Base-by-base conservation (phyloP, 2,888 invertebrate genomes). In the Cremastinae sp. region DNA sequence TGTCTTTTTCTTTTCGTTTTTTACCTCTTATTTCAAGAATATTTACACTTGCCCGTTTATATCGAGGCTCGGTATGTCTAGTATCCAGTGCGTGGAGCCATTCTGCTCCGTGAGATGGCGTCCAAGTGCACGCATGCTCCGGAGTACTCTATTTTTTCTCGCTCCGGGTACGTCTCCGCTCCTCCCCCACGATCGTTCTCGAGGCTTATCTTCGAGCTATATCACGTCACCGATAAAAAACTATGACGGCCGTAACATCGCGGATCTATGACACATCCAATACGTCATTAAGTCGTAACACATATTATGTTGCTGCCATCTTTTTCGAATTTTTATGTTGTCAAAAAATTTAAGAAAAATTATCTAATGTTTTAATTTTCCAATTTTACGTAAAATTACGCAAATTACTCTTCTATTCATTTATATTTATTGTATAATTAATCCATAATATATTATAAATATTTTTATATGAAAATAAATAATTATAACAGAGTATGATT, bases 41-140 rank as follows among this genome's bases (percentile, higher is more conserved):
- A 41, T 8, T 5, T 28, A 28, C 28, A 28, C 5, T 28, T n/a
- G n/a, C n/a, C n/a, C 28, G 5, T 28, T 28, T 2, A 28, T 28
- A 28, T 28, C 28, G 5, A 28, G 28, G n/a, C 28, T 28, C 28
- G 41, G 10, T 55, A 16, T 16, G 35, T 8, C 22, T 56, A 35
- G 66, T 66, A 65, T 65, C 18, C 20, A 20, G 0, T n/a, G 5
- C 28, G 28, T 28, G 28, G n/a, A n/a, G n/a, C n/a, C 28, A 28
- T 3, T 28, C 2, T 14, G 39, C 68, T 39, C 68, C 37, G 47
- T 58, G 37, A 28, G 45, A 47, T 9, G 4, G 58, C 14, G 58
- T 49, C 39, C 39, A 22, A 58, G 49, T 58, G 37, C 58, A 49
- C 68, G 58, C 58, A 58, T 58, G 68, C 68, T 58, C 68, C 9